These are phyloP conservation scores for Phrixothrix hirtus DNA, from an alignment of 2,888 invertebrate genomes.

Conservation along the genomic window DNA sequence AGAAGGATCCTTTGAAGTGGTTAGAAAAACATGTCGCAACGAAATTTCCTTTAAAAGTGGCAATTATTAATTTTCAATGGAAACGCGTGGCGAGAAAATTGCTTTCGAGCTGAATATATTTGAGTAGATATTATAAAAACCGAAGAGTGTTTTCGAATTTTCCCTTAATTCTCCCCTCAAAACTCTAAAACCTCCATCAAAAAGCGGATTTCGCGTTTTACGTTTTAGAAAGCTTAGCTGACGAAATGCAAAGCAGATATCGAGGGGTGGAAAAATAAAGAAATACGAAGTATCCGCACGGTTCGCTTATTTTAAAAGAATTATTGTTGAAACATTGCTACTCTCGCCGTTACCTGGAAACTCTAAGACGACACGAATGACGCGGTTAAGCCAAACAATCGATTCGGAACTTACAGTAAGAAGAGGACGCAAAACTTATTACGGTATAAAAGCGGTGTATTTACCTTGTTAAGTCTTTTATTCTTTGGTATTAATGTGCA, in stretches of 20 bases:
- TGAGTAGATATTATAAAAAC: constrained; percentile 2
- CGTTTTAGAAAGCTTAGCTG: constrained; percentile 38
- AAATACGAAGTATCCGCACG: constrained; percentile 11
- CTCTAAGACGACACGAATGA: not conserved
- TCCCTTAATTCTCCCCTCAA: constrained; percentile 26
- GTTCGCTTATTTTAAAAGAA: constrained; percentile 2
- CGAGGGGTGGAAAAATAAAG: constrained; percentile 28
- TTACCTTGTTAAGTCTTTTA: too few relatives aligned
- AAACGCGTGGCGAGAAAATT: constrained; percentile 17
- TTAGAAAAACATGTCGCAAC: not conserved
- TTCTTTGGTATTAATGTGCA: too few relatives aligned
- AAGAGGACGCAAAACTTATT: too few relatives aligned
- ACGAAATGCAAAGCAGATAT: constrained; percentile 42
- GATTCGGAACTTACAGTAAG: too few relatives aligned
- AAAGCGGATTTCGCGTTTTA: constrained; percentile 45
- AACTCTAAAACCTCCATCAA: constrained; percentile 25
- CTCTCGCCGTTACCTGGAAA: not conserved
- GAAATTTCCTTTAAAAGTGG: constrained; percentile 8
- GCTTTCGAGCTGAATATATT: constrained; percentile 12
- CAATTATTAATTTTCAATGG: constrained; percentile 11
- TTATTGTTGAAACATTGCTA: not conserved
- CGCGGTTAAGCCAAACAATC: not conserved
- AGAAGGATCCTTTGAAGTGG: too few relatives aligned
- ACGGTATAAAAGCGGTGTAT: too few relatives aligned
- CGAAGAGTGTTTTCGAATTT: constrained; percentile 20